Evolutionary conservation across 2,888 invertebrate species (phyloP).

Genomic region (Scaptomyza flava): DNA sequence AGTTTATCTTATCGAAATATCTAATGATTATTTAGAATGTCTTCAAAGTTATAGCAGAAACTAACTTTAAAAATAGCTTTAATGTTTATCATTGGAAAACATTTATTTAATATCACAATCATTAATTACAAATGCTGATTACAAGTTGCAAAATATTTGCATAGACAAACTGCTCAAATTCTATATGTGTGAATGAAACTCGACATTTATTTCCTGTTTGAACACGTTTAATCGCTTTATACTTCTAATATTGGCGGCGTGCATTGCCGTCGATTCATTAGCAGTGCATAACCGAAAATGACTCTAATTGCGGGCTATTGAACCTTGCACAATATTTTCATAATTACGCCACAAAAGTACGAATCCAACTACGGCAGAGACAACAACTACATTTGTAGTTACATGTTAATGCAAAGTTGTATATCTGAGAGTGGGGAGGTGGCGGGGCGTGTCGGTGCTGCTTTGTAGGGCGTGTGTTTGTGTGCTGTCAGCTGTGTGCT

Average conservation of each 20-base stretch:
- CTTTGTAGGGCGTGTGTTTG: neutral
- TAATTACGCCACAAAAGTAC: constrained; percentile 63
- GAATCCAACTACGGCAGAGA: constrained; percentile 13
- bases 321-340: constrained; percentile 78
- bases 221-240: constrained; percentile 6
- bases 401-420: constrained; percentile 48
- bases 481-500: constrained; percentile 5
- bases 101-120: neutral
- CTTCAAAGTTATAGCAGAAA: no score
- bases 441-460: neutral
- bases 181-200: constrained; percentile 17
- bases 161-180: constrained; percentile 13
- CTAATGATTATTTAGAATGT: no score
- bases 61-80: no score
- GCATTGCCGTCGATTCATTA: constrained; percentile 29
- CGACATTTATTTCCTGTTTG: constrained; percentile 41
- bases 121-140: neutral
- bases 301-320: constrained; percentile 67
- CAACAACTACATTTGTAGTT: constrained; percentile 18
- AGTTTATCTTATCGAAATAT: no score
- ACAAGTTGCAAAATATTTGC: constrained; percentile 8
- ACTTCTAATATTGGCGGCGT: constrained; percentile 1
- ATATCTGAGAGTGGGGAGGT: constrained; percentile 1
- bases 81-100: no score
- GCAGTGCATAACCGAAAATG: constrained; percentile 44